phyloP scores from a whole-genome alignment of 2,888 invertebrate species.

The Drosophila testacea region DNA sequence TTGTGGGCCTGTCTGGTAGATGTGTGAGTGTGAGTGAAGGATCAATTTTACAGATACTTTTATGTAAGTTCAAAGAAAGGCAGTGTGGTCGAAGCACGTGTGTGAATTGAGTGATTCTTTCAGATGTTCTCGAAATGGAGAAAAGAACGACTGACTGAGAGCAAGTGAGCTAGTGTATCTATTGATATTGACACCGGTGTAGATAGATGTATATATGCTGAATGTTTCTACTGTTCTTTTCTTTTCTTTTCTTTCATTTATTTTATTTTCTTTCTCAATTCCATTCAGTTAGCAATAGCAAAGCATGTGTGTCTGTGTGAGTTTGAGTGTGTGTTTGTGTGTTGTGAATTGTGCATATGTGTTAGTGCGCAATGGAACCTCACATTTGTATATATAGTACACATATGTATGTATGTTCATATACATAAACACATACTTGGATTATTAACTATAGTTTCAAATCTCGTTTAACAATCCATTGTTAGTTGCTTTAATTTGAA shows the following conservation, averaged over 20 bases:
- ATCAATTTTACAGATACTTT: constrained; percentile 17
- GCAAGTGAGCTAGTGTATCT: constrained; percentile 12
- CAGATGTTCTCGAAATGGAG: constrained; percentile 1
- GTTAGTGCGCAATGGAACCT: constrained; percentile 68
- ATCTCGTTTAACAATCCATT: constrained; percentile 10
- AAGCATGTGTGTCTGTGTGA: constrained; percentile 54
- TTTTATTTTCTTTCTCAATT: constrained; percentile 14
- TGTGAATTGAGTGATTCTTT: constrained; percentile 9
- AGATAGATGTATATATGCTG: background rate
- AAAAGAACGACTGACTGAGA: constrained; percentile 12
- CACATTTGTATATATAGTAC: constrained; percentile 33
- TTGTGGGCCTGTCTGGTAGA: constrained; percentile 12
- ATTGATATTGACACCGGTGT: constrained; percentile 8
- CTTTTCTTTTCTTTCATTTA: too few species aligned
- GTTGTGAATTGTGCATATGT: constrained; percentile 25
- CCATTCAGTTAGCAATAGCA: constrained; percentile 61
- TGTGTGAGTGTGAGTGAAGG: constrained; percentile 5
- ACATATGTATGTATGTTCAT: constrained; percentile 1
- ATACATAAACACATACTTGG: constrained; percentile 13
- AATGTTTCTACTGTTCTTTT: constrained; percentile 11
- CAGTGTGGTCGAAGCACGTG: constrained; percentile 51
- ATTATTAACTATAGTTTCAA: constrained; percentile 16
- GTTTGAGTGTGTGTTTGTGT: constrained; percentile 29
- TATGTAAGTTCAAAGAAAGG: constrained; percentile 31
- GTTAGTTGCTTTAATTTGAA: constrained; percentile 32